Evolutionary conservation across 2,797 vertebrate genomes (phyloP), one percentile per base, ranked within the genome.

Genomic region (Lacerta bilineata): DNA sequence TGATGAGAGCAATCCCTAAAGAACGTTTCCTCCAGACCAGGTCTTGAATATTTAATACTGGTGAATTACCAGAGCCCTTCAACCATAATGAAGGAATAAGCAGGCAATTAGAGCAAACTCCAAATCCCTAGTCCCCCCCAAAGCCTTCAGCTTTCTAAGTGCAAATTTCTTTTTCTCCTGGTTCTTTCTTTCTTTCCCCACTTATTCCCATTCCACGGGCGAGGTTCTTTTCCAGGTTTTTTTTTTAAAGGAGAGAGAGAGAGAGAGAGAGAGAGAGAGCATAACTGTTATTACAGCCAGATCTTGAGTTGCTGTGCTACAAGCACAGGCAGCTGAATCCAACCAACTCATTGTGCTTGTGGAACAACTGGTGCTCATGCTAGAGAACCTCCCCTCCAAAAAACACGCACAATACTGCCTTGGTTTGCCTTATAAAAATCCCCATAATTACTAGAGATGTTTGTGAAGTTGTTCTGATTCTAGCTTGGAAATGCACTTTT

Each of bases 31-130:
- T 92, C 87, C 6, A 8, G 92, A 89, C 91, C 94, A 94, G 92
- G 86, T 81, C 88, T 97, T 97, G 97, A 97, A 98, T 98, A 97
- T 98, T 98, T 97, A 97, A 97, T 97, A 95, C 96, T 92, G 90
- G 94, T 96, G 97, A 98, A 97, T 98, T 97, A 97, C 97, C 91
- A 93, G 95, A 97, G 95, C 94, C 94, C 95, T 97, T 98, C 96
- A 95, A 97, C 97, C 95, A 95, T 98, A 98, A 97, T 97, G 97
- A 97, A 96, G 95, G 93, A 96, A 96, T 93, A 96, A 97, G 81
- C 96, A 97, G 96, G 97, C 97, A 97, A 97, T 98, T 98, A 97
- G 97, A 97, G 95, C 96, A 95, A 92, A 94, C 95, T 97, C 95
- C 95, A 97, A 97, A 96, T 97, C 96, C 96, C 96, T 97, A 87